A percentile compares a stretch with the other conserved stretches of the same genome.
phyloP scores from a whole-genome alignment of 2,797 vertebrate genomes.

The Sphenopsis melanotis region DNA sequence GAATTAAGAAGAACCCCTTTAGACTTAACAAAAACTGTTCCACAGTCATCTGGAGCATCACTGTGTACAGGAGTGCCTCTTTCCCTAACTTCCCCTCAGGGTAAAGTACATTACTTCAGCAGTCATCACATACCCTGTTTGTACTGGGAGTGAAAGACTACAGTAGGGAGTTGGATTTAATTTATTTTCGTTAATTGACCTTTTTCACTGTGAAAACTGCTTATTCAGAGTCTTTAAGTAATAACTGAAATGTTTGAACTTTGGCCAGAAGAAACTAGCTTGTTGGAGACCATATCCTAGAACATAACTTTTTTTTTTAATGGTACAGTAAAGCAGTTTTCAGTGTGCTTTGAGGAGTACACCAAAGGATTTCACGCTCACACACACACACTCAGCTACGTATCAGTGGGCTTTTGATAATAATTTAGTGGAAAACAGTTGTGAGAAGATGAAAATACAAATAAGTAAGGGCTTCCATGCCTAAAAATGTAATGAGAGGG shows the following conservation, averaged over 20 bases:
- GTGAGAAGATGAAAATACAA: background rate
- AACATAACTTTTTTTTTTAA: background rate
- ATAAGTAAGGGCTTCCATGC: background rate
- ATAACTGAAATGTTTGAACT: background rate
- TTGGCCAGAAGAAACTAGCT: background rate
- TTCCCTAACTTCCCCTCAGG: constrained; percentile 20
- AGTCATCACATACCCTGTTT: background rate
- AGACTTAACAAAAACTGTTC: constrained; percentile 28
- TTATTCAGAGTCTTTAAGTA: background rate
- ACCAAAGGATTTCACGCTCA: background rate
- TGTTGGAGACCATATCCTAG: background rate
- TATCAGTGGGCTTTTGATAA: background rate
- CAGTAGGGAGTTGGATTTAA: constrained; percentile 6
- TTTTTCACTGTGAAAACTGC: background rate
- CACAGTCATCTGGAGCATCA: constrained; percentile 12
- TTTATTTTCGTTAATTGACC: constrained; percentile 32
- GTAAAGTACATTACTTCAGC: constrained; percentile 17
- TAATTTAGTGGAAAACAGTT: background rate
- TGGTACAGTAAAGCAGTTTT: background rate
- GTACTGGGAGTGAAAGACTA: background rate
- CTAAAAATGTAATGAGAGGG: background rate
- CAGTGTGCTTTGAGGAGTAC: background rate
- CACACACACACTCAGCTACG: background rate
- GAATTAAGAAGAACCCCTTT: constrained; percentile 21
- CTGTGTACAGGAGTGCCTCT: constrained; percentile 14